Percentiles rank a stretch among this genome's conserved stretches.
phyloP scores from a whole-genome alignment of 2,888 invertebrate species.

The Taphrorychus bicolor region DNA sequence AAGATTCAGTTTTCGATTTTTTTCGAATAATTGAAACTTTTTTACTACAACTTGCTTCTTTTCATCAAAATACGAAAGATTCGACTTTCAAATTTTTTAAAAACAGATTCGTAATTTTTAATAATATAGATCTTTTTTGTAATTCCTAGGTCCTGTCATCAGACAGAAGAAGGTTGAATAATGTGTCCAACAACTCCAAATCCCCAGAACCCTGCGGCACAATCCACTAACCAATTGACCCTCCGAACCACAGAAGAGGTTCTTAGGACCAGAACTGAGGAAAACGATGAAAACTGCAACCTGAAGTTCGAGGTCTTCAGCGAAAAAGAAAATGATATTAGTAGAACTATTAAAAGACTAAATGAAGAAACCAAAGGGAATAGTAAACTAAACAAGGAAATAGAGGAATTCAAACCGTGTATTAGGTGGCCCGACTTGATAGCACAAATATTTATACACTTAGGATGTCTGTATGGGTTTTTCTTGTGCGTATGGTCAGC shows the following conservation, averaged over 20 bases:
- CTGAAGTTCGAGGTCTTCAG: slow-evolving; percentile 14
- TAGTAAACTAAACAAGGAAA: slow-evolving; percentile 30
- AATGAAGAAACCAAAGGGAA: slow-evolving; percentile 38
- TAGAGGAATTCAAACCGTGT: slow-evolving; percentile 63
- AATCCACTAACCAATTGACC: slow-evolving; percentile 9
- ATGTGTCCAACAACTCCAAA: slow-evolving; percentile 32
- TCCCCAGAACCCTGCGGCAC: background rate
- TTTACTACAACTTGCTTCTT: too few relatives aligned
- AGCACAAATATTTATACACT: slow-evolving; percentile 75
- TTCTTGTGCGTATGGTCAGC: slow-evolving; percentile 69
- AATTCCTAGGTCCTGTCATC: too few relatives aligned
- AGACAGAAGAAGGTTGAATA: too few relatives aligned
- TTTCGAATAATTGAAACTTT: too few relatives aligned
- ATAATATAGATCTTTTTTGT: too few relatives aligned
- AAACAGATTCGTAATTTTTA: too few relatives aligned
- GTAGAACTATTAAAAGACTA: slow-evolving; percentile 19
- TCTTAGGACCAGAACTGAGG: background rate
- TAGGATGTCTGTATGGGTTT: slow-evolving; percentile 73
- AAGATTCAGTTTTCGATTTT: too few relatives aligned
- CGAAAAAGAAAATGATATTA: slow-evolving; percentile 31
- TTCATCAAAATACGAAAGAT: too few relatives aligned
- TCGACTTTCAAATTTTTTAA: too few relatives aligned
- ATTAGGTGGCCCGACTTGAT: slow-evolving; percentile 77
- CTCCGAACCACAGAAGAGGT: slow-evolving; percentile 3
- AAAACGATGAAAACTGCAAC: slow-evolving; percentile 1